Evolutionary conservation across 1,140 invertebrate genomes (phyloP).

Genomic region (Apis mellifera): Amel_HAv3.1 CM009945.2:6935501-6936000

Average conservation of each 20-base stretch:
- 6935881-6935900: conserved; percentile 50
- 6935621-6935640: conserved; percentile 3
- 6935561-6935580: neutral
- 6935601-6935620: conserved; percentile 1
- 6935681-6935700: conserved; percentile 58
- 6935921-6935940: conserved; percentile 46
- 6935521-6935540: conserved; percentile 4
- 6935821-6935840: conserved; percentile 55
- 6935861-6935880: conserved; percentile 60
- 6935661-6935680: conserved; percentile 29
- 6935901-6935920: conserved; percentile 50
- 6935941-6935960: conserved; percentile 25
- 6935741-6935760: conserved; percentile 20
- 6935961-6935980: conserved; percentile 8
- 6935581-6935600: conserved; percentile 31
- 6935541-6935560: conserved; percentile 5
- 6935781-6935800: conserved; percentile 44
- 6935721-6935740: conserved; percentile 51
- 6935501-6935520: neutral
- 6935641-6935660: conserved; percentile 14
- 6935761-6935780: conserved; percentile 37
- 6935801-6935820: conserved; percentile 60
- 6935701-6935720: conserved; percentile 43
- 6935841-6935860: conserved; percentile 53
- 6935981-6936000: neutral